Percentiles rank a stretch among this genome's conserved stretches.
Evolutionary conservation across 23 tunicate species (phyloP).

Genomic region (Halocynthia roretzi): DNA sequence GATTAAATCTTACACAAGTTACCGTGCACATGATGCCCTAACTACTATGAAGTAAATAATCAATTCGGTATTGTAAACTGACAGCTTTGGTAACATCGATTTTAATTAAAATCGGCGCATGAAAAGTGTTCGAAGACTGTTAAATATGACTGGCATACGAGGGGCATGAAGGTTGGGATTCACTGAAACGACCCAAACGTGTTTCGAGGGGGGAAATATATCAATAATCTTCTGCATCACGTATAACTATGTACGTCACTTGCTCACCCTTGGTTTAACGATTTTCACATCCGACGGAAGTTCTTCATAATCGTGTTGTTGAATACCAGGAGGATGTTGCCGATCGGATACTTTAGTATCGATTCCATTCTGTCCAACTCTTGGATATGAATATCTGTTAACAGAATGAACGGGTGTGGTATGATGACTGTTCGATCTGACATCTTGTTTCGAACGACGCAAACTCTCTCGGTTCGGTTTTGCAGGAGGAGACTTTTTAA

Average conservation of each 20-base stretch:
- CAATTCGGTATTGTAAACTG: too few species aligned
- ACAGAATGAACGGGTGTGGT: not conserved
- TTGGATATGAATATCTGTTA: not conserved
- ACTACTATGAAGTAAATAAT: too few species aligned
- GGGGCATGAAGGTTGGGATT: not conserved
- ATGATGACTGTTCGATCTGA: slow-evolving; percentile 4
- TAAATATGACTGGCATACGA: too few species aligned
- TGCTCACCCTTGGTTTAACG: slow-evolving; percentile 2
- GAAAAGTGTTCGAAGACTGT: too few species aligned
- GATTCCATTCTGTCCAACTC: too few species aligned
- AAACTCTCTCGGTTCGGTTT: slow-evolving; percentile 25
- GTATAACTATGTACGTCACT: too few species aligned
- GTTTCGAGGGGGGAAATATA: not conserved
- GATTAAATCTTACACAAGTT: too few species aligned
- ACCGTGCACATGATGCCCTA: too few species aligned
- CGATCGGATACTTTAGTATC: too few species aligned
- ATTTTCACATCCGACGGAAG: slow-evolving; percentile 4
- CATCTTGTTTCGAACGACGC: slow-evolving; percentile 18
- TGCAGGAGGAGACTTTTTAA: slow-evolving; percentile 7
- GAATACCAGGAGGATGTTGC: not conserved
- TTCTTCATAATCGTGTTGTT: slow-evolving; percentile 21
- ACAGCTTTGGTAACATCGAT: too few species aligned
- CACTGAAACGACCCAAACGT: not conserved
- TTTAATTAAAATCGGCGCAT: too few species aligned
- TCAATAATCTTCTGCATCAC: not conserved